phyloP scores from a whole-genome alignment of 2,888 invertebrate species.

The Cryptocephalus moraei region DNA sequence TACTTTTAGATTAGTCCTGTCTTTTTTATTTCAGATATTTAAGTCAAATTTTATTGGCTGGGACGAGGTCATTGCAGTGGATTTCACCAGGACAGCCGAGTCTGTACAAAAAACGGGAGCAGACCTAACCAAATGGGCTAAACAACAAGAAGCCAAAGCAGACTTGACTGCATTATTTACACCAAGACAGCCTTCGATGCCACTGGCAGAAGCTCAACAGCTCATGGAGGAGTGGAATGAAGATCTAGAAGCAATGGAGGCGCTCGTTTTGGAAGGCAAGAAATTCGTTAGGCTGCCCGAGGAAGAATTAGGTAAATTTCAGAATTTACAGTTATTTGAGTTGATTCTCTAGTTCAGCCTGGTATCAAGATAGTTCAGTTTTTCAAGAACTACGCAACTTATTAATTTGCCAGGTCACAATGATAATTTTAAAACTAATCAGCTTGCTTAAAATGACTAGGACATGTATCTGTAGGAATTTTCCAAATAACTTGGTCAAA shows the following conservation, averaged over 20 bases:
- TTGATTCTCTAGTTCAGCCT: too few species aligned
- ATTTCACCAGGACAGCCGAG: constrained; percentile 96
- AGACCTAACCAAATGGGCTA: constrained; percentile 87
- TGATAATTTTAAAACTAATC: too few species aligned
- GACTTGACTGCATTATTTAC: constrained; percentile 94
- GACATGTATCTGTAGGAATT: too few species aligned
- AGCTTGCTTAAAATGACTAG: too few species aligned
- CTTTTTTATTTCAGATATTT: constrained; percentile 55
- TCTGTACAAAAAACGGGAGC: constrained; percentile 95
- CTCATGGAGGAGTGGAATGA: constrained; percentile 96
- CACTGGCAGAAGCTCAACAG: constrained; percentile 71
- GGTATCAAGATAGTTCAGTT: too few species aligned
- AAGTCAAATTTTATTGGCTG: constrained; percentile 95
- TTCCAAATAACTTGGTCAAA: too few species aligned
- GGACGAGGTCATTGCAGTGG: constrained; percentile 98
- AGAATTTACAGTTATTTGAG: too few species aligned
- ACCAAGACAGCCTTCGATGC: constrained; percentile 84
- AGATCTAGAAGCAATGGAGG: constrained; percentile 95
- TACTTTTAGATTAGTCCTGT: background rate
- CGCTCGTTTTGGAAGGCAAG: constrained; percentile 91
- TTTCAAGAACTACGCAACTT: too few species aligned
- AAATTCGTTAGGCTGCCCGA: constrained; percentile 96
- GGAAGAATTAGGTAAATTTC: constrained; percentile 65
- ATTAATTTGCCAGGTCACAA: too few species aligned
- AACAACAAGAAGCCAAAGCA: constrained; percentile 81